These are phyloP conservation scores for Acropternis orthonyx DNA, from an alignment of 2,797 vertebrate species.

Conservation along the genomic window DNA sequence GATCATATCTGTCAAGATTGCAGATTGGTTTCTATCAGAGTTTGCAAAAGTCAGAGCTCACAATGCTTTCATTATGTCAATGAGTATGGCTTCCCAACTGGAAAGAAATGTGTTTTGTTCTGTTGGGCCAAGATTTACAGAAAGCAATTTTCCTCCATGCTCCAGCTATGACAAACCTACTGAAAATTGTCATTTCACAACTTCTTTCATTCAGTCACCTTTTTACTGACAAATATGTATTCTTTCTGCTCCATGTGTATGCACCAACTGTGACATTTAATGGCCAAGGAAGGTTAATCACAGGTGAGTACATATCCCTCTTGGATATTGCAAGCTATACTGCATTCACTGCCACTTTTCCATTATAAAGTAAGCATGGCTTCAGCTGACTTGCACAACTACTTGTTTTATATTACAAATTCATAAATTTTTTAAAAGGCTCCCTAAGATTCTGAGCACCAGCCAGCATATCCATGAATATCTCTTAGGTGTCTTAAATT, in stretches of 20 bases:
- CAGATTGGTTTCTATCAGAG: slow-evolving; percentile 77
- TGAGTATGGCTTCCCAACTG: slow-evolving; percentile 76
- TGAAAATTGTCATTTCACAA: slow-evolving; percentile 78
- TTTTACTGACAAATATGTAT: slow-evolving; percentile 73
- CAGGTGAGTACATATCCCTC: slow-evolving; percentile 53
- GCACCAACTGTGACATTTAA: slow-evolving; percentile 74
- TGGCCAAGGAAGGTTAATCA: slow-evolving; percentile 72
- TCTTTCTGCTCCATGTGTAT: slow-evolving; percentile 43
- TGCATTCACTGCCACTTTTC: not conserved
- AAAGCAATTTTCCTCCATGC: slow-evolving; percentile 80
- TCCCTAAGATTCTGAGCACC: slow-evolving; percentile 1
- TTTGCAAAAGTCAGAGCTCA: slow-evolving; percentile 78
- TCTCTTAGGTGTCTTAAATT: slow-evolving; percentile 1
- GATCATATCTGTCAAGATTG: slow-evolving; percentile 81
- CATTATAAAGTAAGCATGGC: slow-evolving; percentile 6
- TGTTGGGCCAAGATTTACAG: slow-evolving; percentile 78
- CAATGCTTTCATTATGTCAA: slow-evolving; percentile 79
- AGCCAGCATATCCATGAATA: not conserved
- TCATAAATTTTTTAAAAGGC: slow-evolving; percentile 22
- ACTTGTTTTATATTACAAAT: not conserved
- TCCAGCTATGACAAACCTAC: slow-evolving; percentile 76
- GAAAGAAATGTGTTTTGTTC: slow-evolving; percentile 81
- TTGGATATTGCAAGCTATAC: slow-evolving; percentile 42
- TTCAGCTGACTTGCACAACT: not conserved
- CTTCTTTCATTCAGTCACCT: slow-evolving; percentile 74